Percentiles rank a stretch among this genome's conserved stretches.
These are phyloP conservation scores for Oxygymnocypris stewartii DNA, from an alignment of 2,113 vertebrate genomes.

Conservation along the genomic window DNA sequence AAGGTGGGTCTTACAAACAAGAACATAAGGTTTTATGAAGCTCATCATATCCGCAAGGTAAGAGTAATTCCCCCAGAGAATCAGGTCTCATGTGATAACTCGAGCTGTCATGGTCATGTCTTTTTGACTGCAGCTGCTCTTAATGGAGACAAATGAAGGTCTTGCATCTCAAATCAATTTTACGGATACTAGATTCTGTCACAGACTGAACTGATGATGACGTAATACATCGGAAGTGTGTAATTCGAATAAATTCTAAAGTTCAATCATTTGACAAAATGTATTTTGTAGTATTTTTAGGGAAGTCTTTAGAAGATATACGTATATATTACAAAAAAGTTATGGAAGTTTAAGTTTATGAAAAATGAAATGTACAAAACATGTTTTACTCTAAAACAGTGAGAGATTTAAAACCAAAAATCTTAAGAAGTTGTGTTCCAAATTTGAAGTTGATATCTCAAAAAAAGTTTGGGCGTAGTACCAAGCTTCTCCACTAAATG, in stretches of 20 bases:
- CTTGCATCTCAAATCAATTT: not conserved
- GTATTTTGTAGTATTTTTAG: not conserved
- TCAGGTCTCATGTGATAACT: not conserved
- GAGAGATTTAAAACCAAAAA: too few relatives aligned
- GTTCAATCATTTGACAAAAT: not conserved
- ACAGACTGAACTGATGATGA: not conserved
- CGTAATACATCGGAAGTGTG: not conserved
- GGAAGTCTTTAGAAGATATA: not conserved
- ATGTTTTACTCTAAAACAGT: too few relatives aligned
- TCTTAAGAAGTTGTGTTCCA: too few relatives aligned
- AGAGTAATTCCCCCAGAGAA: not conserved
- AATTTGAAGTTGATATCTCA: too few relatives aligned
- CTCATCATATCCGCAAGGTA: not conserved
- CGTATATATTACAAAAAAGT: too few relatives aligned
- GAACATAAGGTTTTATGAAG: not conserved
- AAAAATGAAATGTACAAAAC: too few relatives aligned
- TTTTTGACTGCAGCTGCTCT: not conserved
- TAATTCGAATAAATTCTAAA: not conserved
- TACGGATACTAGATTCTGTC: not conserved
- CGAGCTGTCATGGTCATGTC: not conserved
- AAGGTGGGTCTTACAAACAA: not conserved
- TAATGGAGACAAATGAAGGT: not conserved
- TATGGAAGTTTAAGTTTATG: too few relatives aligned
- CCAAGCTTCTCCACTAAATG: too few relatives aligned
- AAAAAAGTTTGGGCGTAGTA: too few relatives aligned